Percentiles rank a stretch among this genome's conserved stretches.
phyloP scores from a whole-genome alignment of 2,113 vertebrate species.

The Gadus chalcogrammus region DNA sequence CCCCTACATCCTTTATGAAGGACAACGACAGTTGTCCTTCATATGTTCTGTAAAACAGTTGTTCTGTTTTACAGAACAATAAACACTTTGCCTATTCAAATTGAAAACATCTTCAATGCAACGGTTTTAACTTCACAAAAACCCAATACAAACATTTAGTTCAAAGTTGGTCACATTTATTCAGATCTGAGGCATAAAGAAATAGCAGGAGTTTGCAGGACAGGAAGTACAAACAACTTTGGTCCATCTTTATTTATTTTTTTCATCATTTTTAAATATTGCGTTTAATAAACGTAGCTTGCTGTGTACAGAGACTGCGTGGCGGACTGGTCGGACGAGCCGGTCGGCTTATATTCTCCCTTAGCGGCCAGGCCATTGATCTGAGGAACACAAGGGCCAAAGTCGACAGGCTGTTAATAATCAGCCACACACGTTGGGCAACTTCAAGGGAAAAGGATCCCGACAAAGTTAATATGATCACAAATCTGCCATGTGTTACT shows the following conservation, averaged over 20 bases:
- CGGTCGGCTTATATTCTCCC: conserved; percentile 83
- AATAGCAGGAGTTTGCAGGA: no score
- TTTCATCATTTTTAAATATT: conserved; percentile 17
- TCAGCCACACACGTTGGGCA: conserved; percentile 32
- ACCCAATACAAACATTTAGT: no score
- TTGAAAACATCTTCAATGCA: no score
- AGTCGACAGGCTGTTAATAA: conserved; percentile 61
- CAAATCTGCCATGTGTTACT: conserved; percentile 2
- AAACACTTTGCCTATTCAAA: no score
- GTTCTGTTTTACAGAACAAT: no score
- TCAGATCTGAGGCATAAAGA: no score
- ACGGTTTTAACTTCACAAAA: no score
- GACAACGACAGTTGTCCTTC: no score
- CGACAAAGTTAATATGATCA: conserved; percentile 47
- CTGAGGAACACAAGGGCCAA: conserved; percentile 65
- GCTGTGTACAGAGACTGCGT: conserved; percentile 87
- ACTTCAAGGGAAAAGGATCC: conserved; percentile 20
- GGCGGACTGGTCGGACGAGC: conserved; percentile 76
- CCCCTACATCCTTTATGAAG: no score
- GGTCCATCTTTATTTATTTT: conserved; percentile 38
- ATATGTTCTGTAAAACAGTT: no score
- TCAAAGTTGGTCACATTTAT: no score
- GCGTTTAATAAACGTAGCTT: conserved; percentile 85
- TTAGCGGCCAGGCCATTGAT: conserved; percentile 88
- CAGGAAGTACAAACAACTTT: conserved; percentile 26